Evolutionary conservation across 2,888 invertebrate genomes (phyloP), one percentile per base, ranked within the genome.

Genomic region (Sipha maydis): DNA sequence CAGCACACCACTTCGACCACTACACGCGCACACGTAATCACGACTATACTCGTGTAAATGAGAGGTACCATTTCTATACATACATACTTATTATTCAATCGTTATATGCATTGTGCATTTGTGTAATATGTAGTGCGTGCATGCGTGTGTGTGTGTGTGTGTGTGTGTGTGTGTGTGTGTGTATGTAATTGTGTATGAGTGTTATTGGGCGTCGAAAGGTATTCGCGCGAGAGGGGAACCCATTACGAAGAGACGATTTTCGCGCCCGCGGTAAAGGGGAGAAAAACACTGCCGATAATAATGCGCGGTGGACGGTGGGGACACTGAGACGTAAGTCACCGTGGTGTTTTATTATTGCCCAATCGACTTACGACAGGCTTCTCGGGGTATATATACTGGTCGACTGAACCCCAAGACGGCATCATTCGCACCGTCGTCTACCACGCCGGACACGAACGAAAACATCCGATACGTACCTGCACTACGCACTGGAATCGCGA

Each of bases 351-450:
- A 14, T 21, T 61, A 31, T 71, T 71, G 71, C 71, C 17, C 71
- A 71, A 71, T 31, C 28, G 71, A 31, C 14, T 28, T 71, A 17
- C 14, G 28, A 28, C 69, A 3, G 71, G 1, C 69, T 17, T 71
- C 31, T 11, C 71, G 71, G 71, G 28, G 71, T 71, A 71, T 71
- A 71, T 31, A 71, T 71, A 3, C 28, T 31, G 1, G 71, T 31
- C 71, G 28, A 28, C 28, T 17, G 17, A 4, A 54, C 48, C 78
- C 78, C 31, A n/a, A 78, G 73, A 78, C 77, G 8, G 78, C 78
- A 78, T 78, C 54, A 78, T 28, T 78, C 54, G 48, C 78, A 78
- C 17, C n/a, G 38, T 17, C 78, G 28, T 78, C 54, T 19, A 78
- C 25, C 78, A 54, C 48, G 28, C 28, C 25, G 41, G 14, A 71